These are phyloP conservation scores for Pterostichus niger DNA, from an alignment of 2,888 invertebrate species.

Conservation along the genomic window DNA sequence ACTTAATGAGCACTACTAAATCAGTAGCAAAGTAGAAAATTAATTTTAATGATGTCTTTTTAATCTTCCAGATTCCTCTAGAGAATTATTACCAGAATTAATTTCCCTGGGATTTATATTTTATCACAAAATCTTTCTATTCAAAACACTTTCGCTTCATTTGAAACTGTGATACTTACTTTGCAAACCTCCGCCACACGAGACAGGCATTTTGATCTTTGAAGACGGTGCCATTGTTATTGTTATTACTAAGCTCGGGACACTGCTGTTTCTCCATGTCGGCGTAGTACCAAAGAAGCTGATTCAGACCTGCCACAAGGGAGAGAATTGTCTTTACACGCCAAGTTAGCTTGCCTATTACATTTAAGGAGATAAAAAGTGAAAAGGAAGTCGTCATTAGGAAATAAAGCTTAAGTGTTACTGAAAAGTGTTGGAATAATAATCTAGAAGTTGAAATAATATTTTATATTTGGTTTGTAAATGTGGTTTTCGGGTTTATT, in stretches of 20 bases:
- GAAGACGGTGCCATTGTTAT: conserved; percentile 67
- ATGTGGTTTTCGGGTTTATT: not conserved
- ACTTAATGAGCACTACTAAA: not conserved
- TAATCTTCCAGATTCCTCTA: too few species aligned
- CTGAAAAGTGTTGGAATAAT: not conserved
- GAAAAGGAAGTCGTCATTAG: conserved; percentile 1
- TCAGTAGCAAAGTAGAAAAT: not conserved
- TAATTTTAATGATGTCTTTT: conserved; percentile 7
- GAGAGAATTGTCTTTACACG: conserved; percentile 58
- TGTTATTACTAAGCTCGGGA: conserved; percentile 78
- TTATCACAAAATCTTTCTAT: not conserved
- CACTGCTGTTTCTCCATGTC: conserved; percentile 93
- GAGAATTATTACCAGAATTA: too few species aligned
- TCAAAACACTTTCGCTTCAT: not conserved
- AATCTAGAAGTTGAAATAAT: too few species aligned
- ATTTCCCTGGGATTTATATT: too few species aligned
- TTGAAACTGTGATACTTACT: conserved; percentile 79
- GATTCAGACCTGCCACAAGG: conserved; percentile 84
- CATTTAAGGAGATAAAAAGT: not conserved
- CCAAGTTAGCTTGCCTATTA: not conserved
- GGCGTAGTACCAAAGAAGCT: conserved; percentile 93
- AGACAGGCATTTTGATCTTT: conserved; percentile 79
- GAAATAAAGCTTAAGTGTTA: not conserved
- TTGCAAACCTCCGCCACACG: conserved; percentile 93
- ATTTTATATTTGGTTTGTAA: conserved; percentile 28